Evolutionary conservation across 1,140 invertebrate species (phyloP).

Genomic region (Bombus impatiens): DNA sequence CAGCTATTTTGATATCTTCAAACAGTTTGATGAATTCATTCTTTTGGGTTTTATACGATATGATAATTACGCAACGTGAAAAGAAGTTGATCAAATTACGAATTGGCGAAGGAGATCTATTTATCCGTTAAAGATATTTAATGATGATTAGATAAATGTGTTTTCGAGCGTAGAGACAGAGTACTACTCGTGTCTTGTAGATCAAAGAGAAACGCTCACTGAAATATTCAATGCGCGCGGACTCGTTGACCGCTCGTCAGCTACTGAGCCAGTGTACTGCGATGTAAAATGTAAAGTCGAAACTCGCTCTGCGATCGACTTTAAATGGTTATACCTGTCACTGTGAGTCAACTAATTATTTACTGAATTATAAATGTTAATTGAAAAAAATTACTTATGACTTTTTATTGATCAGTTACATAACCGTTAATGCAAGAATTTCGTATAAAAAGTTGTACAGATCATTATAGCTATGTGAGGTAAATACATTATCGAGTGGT

Average conservation of each 20-base stretch:
- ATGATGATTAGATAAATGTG: not conserved
- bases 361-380: not conserved
- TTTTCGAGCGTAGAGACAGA: not conserved
- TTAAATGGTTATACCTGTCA: not conserved
- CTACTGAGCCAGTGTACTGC: not conserved
- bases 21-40: constrained; percentile 9
- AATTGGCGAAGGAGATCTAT: not conserved
- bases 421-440: not conserved
- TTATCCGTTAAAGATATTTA: not conserved
- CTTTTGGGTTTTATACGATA: not conserved
- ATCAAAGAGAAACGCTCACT: not conserved
- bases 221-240: not conserved
- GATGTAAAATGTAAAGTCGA: not conserved
- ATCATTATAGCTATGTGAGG: not conserved
- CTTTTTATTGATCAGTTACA: not conserved
- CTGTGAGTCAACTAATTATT: not conserved
- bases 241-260: constrained; percentile 21
- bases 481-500: not conserved
- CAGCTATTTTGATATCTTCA: not conserved
- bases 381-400: not conserved
- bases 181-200: not conserved
- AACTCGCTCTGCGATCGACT: not conserved
- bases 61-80: not conserved
- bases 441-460: too few relatives aligned
- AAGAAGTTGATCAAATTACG: not conserved